A percentile compares a stretch with the other conserved stretches of the same genome.
phyloP scores from a whole-genome alignment of 92 coral and sea anemone genomes.

The Hydrozoanthus gracilis region DNA sequence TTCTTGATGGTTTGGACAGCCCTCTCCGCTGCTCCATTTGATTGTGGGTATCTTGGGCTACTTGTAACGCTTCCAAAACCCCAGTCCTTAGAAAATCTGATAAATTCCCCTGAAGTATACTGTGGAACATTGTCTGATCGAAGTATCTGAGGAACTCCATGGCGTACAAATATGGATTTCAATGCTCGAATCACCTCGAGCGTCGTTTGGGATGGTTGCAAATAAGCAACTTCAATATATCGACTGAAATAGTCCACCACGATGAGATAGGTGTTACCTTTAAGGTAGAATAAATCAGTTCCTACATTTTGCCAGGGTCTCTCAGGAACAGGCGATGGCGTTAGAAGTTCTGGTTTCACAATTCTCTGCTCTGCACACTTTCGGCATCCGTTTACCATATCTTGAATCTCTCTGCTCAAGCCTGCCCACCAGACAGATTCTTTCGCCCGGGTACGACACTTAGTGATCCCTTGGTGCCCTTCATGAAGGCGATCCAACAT shows the following conservation, averaged over 20 bases:
- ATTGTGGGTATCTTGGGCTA: background rate
- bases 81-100: background rate
- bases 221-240: background rate
- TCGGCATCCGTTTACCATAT: slow-evolving; percentile 7
- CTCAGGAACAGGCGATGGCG: background rate
- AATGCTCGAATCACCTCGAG: background rate
- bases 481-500: slow-evolving; percentile 72
- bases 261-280: background rate
- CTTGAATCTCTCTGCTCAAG: slow-evolving; percentile 1
- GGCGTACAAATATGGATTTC: background rate
- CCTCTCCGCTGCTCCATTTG: background rate
- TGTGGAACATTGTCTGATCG: slow-evolving; percentile 5
- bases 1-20: background rate
- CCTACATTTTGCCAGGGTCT: slow-evolving; percentile 1
- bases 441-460: slow-evolving; percentile 37
- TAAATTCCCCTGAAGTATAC: background rate
- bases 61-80: background rate
- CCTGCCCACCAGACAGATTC: background rate
- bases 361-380: background rate
- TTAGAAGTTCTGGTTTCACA: background rate
- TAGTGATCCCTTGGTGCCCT: slow-evolving; percentile 39
- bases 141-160: slow-evolving; percentile 1
- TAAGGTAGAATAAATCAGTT: background rate
- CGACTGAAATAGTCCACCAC: slow-evolving; percentile 7
- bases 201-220: background rate